Conservation (phyloP, 2,797 vertebrate species). For the Etheostoma nigrum region DNA sequence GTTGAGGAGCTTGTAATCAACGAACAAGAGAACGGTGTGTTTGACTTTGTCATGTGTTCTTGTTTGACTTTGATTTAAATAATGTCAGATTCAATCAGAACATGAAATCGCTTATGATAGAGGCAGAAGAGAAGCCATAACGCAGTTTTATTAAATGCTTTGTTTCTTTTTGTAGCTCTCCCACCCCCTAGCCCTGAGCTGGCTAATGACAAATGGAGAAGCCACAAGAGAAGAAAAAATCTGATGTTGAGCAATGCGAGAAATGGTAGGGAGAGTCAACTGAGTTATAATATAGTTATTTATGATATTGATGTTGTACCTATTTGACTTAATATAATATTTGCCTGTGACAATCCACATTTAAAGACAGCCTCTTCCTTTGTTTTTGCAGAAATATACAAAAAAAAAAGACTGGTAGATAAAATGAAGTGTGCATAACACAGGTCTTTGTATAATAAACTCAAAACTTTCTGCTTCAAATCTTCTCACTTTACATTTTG, state of each 20-base stretch:
- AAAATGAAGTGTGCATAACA: background rate
- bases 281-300: background rate
- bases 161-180: slow-evolving; percentile 16
- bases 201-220: slow-evolving; percentile 45
- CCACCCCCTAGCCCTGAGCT: slow-evolving; percentile 63
- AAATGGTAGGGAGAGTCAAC: slow-evolving; percentile 47
- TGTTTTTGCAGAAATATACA: background rate
- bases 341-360: background rate
- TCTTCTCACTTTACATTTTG: background rate
- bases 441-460: no score
- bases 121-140: background rate
- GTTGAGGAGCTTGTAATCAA: slow-evolving; percentile 59
- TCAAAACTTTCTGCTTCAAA: background rate
- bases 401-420: background rate
- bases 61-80: background rate
- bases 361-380: background rate
- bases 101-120: background rate
- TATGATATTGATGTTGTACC: background rate
- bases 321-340: background rate
- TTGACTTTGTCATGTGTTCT: no score
- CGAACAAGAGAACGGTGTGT: slow-evolving; percentile 45
- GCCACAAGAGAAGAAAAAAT: slow-evolving; percentile 17
- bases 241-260: background rate
- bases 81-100: background rate
- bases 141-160: background rate